Conservation (phyloP, 2,113 vertebrate genomes). For the Gasterosteus aculeatus region DNA sequence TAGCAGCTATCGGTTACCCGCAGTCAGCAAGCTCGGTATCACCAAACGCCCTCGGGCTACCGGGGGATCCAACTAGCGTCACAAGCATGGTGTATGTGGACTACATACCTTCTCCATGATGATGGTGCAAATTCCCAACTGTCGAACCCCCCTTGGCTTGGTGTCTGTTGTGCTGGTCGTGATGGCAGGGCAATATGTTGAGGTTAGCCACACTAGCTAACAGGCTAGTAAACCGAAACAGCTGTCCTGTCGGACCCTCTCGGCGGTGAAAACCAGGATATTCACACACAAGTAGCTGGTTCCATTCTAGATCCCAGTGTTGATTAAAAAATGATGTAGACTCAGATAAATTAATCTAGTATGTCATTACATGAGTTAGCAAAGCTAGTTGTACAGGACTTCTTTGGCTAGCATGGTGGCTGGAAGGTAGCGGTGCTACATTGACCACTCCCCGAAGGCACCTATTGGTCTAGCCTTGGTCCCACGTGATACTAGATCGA, state of each 20-base stretch:
- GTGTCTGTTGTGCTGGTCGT: conserved; percentile 33
- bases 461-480: conserved; percentile 33
- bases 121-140: conserved; percentile 7
- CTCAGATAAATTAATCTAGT: neutral
- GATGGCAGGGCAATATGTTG: conserved; percentile 20
- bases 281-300: conserved; percentile 33
- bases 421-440: conserved; percentile 35
- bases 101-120: conserved; percentile 75
- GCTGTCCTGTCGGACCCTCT: conserved; percentile 20
- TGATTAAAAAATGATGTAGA: neutral
- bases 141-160: conserved; percentile 20
- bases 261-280: conserved; percentile 8
- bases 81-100: neutral
- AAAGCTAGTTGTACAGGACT: conserved; percentile 42
- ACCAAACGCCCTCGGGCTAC: neutral
- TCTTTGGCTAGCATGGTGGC: conserved; percentile 60
- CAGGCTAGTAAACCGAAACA: conserved; percentile 34
- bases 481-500: conserved; percentile 40
- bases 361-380: conserved; percentile 32
- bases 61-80: neutral
- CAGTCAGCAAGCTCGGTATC: neutral
- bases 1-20: conserved; percentile 26
- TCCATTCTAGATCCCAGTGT: conserved; percentile 43
- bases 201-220: conserved; percentile 58
- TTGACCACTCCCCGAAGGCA: conserved; percentile 36